Evolutionary conservation across 2,113 vertebrate species (phyloP).

Genomic region (Beaufortia kweichowensis): DNA sequence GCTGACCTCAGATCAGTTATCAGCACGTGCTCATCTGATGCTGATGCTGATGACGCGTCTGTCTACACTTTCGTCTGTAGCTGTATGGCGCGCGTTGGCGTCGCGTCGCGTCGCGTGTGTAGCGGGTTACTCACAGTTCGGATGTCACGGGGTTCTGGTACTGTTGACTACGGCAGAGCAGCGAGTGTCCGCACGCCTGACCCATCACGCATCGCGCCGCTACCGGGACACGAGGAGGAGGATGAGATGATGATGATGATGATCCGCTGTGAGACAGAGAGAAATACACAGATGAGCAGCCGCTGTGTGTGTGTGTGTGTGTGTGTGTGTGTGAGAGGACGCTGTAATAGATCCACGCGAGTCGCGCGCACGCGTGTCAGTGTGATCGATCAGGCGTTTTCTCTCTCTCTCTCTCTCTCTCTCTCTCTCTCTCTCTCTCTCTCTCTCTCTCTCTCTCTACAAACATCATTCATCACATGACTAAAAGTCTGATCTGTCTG

Average conservation of each 20-base stretch:
- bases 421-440: too few species aligned
- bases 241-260: not conserved
- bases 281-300: constrained; percentile 9
- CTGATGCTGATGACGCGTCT: not conserved
- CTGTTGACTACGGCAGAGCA: constrained; percentile 94
- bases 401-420: not conserved
- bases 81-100: too few species aligned
- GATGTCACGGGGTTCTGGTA: constrained; percentile 78
- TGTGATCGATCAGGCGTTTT: constrained; percentile 20
- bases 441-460: too few species aligned
- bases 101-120: not conserved
- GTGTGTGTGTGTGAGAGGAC: constrained; percentile 29
- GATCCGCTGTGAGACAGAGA: constrained; percentile 22
- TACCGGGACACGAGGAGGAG: constrained; percentile 55
- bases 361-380: not conserved
- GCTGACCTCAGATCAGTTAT: not conserved
- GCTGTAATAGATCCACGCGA: constrained; percentile 26
- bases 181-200: constrained; percentile 96
- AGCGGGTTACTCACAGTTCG: constrained; percentile 79
- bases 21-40: not conserved
- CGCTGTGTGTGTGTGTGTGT: constrained; percentile 29
- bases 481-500: too few species aligned
- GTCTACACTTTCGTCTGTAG: too few species aligned
- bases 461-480: too few species aligned
- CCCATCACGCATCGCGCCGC: constrained; percentile 89